Percentiles rank a stretch among this genome's conserved stretches.
Conservation (phyloP, 2,797 vertebrate species). For the Furcifer pardalis region DNA sequence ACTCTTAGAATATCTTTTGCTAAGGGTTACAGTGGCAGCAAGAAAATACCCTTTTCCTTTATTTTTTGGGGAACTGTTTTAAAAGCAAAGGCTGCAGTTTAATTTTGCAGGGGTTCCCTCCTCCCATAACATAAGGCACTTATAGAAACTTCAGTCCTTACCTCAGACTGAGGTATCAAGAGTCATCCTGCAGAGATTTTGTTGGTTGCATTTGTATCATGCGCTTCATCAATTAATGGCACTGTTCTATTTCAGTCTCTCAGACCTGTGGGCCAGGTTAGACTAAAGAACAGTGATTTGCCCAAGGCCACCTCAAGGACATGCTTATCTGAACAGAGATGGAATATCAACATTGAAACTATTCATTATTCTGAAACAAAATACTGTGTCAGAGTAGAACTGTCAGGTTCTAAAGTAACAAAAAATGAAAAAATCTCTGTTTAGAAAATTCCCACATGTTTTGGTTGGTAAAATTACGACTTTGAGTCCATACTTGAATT, state of each 20-base stretch:
- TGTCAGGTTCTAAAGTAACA: neutral
- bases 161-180: fast-evolving
- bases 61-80: neutral
- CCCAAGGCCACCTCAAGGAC: neutral
- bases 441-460: neutral
- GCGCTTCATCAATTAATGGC: neutral
- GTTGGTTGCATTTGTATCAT: neutral
- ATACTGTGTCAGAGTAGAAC: constrained; percentile 18
- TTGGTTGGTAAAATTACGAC: neutral
- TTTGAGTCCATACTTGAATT: neutral
- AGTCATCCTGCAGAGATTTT: neutral
- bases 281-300: neutral
- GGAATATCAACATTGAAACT: neutral
- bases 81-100: constrained; percentile 5
- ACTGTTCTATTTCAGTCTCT: neutral
- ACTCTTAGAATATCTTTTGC: neutral
- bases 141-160: neutral
- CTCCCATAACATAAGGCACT: neutral
- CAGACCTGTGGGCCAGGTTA: neutral
- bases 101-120: constrained; percentile 7
- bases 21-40: neutral
- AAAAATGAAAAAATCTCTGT: fast-evolving
- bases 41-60: neutral
- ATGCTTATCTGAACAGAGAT: neutral
- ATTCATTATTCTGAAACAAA: neutral